Percentiles rank a stretch among this genome's conserved stretches.
These are phyloP conservation scores for Petrocephalus sullivani DNA, from an alignment of 2,797 vertebrate genomes.

Conservation along the genomic window DNA sequence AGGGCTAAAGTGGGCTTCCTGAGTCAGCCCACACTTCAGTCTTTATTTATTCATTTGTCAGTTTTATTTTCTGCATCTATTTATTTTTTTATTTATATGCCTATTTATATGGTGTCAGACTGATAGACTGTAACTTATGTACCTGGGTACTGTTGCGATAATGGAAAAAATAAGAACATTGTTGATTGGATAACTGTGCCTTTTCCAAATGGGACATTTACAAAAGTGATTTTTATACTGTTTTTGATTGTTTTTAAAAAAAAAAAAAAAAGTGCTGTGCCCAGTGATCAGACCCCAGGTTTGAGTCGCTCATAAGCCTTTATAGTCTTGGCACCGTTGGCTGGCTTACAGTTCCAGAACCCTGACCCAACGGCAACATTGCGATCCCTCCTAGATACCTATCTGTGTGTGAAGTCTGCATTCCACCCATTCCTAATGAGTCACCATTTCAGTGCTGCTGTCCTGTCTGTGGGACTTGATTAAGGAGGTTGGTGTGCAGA, in stretches of 20 bases:
- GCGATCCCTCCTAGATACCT: not conserved
- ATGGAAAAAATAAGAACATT: slow-evolving; percentile 39
- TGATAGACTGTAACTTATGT: slow-evolving; percentile 39
- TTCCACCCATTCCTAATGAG: not conserved
- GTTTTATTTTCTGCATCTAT: slow-evolving; percentile 59
- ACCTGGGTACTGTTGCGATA: slow-evolving; percentile 37
- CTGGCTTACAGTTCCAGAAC: slow-evolving; percentile 7
- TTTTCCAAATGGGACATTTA: slow-evolving; percentile 63
- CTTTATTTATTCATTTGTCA: slow-evolving; percentile 61
- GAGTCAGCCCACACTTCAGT: slow-evolving; percentile 37
- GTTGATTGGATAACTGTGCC: slow-evolving; percentile 59
- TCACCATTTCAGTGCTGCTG: not conserved
- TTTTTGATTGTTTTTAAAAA: slow-evolving; percentile 42
- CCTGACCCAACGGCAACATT: not conserved
- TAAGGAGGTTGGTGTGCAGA: not conserved
- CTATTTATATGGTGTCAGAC: slow-evolving; percentile 47
- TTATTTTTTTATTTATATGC: slow-evolving; percentile 70
- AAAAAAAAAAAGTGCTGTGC: slow-evolving; percentile 38
- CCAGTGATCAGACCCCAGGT: slow-evolving; percentile 30
- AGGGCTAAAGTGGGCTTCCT: slow-evolving; percentile 8
- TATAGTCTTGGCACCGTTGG: not conserved
- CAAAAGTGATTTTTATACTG: slow-evolving; percentile 43
- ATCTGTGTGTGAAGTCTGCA: slow-evolving; percentile 13
- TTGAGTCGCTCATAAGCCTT: not conserved
- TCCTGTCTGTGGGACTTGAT: not conserved